phyloP scores from a whole-genome alignment of 2,888 invertebrate species.

The Antheraea yamamai region DNA sequence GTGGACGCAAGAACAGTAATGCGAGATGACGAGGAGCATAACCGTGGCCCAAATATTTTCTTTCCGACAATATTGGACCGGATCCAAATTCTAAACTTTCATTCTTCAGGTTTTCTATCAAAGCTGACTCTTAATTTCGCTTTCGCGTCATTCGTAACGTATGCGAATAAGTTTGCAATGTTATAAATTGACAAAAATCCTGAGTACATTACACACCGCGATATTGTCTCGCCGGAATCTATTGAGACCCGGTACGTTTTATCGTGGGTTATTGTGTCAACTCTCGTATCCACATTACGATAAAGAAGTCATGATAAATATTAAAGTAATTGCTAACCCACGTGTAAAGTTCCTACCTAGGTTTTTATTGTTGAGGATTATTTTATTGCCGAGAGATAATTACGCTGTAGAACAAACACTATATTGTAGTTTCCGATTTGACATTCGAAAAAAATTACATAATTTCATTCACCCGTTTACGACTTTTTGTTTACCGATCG shows the following conservation, averaged over 20 bases:
- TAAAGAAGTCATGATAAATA: conserved; percentile 45
- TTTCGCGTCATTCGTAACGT: conserved; percentile 8
- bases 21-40: conserved; percentile 66
- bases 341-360: conserved; percentile 22
- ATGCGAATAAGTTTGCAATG: conserved; percentile 17
- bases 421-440: too few relatives aligned
- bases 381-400: not conserved
- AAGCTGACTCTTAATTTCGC: conserved; percentile 24
- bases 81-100: conserved; percentile 73
- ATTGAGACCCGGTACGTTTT: conserved; percentile 59
- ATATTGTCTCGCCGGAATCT: conserved; percentile 56
- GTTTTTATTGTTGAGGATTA: conserved; percentile 10
- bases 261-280: conserved; percentile 77
- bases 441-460: not conserved
- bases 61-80: conserved; percentile 65
- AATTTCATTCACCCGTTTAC: not conserved
- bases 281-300: conserved; percentile 58
- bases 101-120: conserved; percentile 54
- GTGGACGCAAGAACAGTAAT: conserved; percentile 64
- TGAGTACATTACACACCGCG: conserved; percentile 27
- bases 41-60: conserved; percentile 77
- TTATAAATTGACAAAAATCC: conserved; percentile 7
- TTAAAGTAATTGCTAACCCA: conserved; percentile 29
- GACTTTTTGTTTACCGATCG: not conserved
- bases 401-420: too few relatives aligned